phyloP scores from a whole-genome alignment of 2,888 invertebrate species.

The Eretmocerus hayati region DNA sequence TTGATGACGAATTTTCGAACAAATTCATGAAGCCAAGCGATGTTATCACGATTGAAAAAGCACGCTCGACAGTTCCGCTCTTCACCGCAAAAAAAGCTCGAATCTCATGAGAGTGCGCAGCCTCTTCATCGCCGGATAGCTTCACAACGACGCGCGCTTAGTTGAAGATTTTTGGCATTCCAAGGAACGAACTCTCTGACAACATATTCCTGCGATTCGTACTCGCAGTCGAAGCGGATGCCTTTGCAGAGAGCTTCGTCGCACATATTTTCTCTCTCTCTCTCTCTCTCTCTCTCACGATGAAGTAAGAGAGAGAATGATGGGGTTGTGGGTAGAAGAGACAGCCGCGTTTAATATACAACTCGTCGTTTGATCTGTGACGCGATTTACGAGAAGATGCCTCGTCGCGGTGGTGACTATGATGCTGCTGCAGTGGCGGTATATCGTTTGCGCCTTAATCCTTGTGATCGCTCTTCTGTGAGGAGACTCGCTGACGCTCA shows the following conservation, averaged over 20 bases:
- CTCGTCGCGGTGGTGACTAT: too few relatives aligned
- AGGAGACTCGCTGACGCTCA: too few relatives aligned
- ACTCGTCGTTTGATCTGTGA: conserved; percentile 44
- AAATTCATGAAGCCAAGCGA: too few relatives aligned
- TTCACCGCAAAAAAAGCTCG: too few relatives aligned
- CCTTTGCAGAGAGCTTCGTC: not conserved
- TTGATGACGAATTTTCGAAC: too few relatives aligned
- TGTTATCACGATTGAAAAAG: too few relatives aligned
- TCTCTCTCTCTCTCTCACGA: too few relatives aligned
- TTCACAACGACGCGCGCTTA: not conserved
- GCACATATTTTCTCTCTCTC: not conserved
- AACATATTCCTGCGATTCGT: conserved; percentile 7
- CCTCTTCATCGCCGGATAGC: too few relatives aligned
- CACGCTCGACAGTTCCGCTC: too few relatives aligned
- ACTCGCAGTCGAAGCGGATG: not conserved
- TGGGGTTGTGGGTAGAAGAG: not conserved
- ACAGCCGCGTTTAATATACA: conserved; percentile 40
- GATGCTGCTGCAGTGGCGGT: too few relatives aligned
- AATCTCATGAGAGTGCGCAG: too few relatives aligned
- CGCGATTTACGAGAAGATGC: conserved; percentile 44
- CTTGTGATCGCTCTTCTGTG: not conserved
- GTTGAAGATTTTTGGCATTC: conserved; percentile 11
- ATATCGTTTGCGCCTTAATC: conserved; percentile 2
- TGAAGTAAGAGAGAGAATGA: not conserved
- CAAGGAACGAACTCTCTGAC: conserved; percentile 2